phyloP scores from a whole-genome alignment of 2,888 invertebrate genomes.

The Cephus spinipes region DNA sequence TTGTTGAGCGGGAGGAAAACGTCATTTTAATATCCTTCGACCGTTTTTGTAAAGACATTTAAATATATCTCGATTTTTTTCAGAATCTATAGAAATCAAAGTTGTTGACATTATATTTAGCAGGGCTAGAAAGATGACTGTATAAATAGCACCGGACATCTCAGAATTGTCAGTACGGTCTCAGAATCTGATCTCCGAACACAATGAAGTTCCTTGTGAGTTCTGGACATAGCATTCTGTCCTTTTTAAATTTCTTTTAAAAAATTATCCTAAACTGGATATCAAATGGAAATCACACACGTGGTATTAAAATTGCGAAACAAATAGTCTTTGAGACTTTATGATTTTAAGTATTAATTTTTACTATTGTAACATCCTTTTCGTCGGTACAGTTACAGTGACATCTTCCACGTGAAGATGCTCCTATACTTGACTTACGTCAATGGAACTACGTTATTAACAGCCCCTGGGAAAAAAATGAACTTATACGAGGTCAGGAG shows the following conservation, averaged over 20 bases:
- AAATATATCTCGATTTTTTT: background rate
- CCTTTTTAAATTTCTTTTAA: background rate
- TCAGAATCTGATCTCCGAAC: background rate
- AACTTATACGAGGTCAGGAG: background rate
- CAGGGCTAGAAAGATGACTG: background rate
- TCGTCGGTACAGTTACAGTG: background rate
- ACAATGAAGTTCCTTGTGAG: constrained; percentile 4
- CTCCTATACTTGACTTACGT: background rate
- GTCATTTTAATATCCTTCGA: background rate
- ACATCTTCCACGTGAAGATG: background rate
- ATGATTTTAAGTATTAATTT: background rate
- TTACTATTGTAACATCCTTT: background rate
- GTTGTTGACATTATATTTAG: background rate
- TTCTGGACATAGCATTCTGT: background rate
- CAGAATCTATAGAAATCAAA: background rate
- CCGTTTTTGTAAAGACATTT: background rate
- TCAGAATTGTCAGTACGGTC: background rate
- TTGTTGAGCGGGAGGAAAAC: background rate
- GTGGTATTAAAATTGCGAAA: background rate
- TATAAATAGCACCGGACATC: background rate
- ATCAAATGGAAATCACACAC: background rate
- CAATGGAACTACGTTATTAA: background rate
- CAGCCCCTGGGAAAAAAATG: background rate
- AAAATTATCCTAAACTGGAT: background rate
- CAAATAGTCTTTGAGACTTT: background rate